These are phyloP conservation scores for Myocastor coypus DNA, from an alignment of 2,113 vertebrate genomes.

Conservation along the genomic window DNA sequence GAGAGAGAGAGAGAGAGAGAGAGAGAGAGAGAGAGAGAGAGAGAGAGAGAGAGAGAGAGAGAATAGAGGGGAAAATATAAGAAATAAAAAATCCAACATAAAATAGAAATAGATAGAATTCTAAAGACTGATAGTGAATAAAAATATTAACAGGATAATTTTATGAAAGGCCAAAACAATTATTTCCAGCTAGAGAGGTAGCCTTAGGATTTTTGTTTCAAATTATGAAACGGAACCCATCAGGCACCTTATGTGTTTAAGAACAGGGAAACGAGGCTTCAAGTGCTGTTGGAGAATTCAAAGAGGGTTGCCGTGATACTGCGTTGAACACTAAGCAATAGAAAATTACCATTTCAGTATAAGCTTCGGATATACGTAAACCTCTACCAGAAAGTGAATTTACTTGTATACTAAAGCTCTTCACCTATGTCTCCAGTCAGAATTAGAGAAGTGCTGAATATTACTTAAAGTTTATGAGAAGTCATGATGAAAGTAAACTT, in stretches of 20 bases:
- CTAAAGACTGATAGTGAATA: too few species aligned
- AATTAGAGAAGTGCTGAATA: not conserved
- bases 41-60: too few species aligned
- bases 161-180: too few species aligned
- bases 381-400: not conserved
- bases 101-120: too few species aligned
- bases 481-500: not conserved
- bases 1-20: too few species aligned
- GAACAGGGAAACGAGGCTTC: not conserved
- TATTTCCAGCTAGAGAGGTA: not conserved
- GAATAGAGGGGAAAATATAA: too few species aligned
- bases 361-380: not conserved
- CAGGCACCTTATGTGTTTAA: not conserved
- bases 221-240: not conserved
- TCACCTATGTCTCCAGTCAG: not conserved
- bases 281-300: not conserved
- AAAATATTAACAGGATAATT: too few species aligned
- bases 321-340: not conserved
- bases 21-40: too few species aligned
- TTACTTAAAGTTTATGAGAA: not conserved
- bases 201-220: too few species aligned
- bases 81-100: too few species aligned
- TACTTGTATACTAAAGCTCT: not conserved
- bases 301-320: not conserved
- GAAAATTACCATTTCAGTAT: constrained; percentile 27